Evolutionary conservation across 2,113 vertebrate genomes (phyloP), one percentile per base, ranked within the genome.

Genomic region (Charadrius vociferus): DNA sequence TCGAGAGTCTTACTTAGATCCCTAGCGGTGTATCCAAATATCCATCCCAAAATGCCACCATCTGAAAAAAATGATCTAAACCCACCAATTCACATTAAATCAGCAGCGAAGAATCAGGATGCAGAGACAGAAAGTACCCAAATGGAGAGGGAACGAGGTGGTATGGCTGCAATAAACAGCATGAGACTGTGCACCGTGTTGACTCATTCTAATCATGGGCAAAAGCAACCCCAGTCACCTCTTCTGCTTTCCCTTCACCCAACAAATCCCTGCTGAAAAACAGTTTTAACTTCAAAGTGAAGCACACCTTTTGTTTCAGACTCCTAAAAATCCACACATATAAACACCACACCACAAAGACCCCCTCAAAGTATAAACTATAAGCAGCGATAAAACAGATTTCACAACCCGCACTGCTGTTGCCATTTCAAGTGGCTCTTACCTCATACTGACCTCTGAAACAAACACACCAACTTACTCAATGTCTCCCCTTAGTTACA

Each of bases 391-490:
- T 66, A 82, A 65, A 88, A 67, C 20, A 73, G 52, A 88, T 95
- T 96, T 92, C 96, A 96, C 83, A 97, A 96, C 32, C 37, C 72
- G 67, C 49, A 18, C 0, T 34, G 86, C 88, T 91, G 86, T 75
- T 96, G 85, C 43, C 88, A 89, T 66, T 94, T 86, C 59, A 50
- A 97, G 88, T 21, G 56, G 56, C 63, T 97, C 83, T 97, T 97
- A 93, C 93, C 90, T 93, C 97, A 96, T 41, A n/a, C 41, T 68
- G 90, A 79, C 59, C 93, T 81, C 88, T 75, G 94, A 91, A 96
- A 91, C 26, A 80, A 90, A 83, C 66, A 95, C 62, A 45, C 73
- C 77, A 34, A 73, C 92, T 97, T 97, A 83, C 96, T 70, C 94
- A 95, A 96, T 23, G 86, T 67, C 77, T 83, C 41, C 77, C 22